Evolutionary conservation across 2,797 vertebrate species (phyloP).

Genomic region (Bryconaethiops microstoma): DNA sequence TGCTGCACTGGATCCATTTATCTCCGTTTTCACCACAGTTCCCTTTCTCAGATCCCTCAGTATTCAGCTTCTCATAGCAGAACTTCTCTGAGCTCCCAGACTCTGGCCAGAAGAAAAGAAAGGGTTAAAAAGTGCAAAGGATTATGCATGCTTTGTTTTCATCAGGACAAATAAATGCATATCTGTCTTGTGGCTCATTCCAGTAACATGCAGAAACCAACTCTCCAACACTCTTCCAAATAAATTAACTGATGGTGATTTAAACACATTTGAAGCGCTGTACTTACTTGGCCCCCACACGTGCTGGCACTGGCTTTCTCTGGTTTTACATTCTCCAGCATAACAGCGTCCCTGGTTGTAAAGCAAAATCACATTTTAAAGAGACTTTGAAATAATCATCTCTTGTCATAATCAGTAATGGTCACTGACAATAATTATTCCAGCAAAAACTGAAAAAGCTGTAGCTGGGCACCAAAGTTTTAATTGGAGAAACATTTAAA

Average conservation of each 20-base stretch:
- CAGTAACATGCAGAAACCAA: background rate
- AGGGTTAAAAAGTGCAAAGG: background rate
- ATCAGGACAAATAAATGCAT: background rate
- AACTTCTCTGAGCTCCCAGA: constrained; percentile 93
- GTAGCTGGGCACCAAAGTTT: too few species aligned
- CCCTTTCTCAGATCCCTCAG: constrained; percentile 96
- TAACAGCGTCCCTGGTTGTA: constrained; percentile 92
- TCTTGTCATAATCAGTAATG: background rate
- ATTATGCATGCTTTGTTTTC: background rate
- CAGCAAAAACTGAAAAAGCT: too few species aligned
- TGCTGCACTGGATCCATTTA: constrained; percentile 95
- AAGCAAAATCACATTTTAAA: background rate
- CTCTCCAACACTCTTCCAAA: background rate
- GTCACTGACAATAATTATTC: too few species aligned
- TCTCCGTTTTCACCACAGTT: constrained; percentile 96
- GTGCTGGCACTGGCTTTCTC: constrained; percentile 97
- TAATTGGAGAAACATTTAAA: too few species aligned
- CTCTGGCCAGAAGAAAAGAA: constrained; percentile 72
- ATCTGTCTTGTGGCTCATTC: background rate
- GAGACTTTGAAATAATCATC: background rate
- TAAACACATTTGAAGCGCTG: background rate
- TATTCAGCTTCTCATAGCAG: constrained; percentile 98
- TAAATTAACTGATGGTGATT: background rate
- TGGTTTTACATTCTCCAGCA: constrained; percentile 94
- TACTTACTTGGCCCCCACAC: constrained; percentile 97